phyloP scores from a whole-genome alignment of 2,113 vertebrate species.

The Cottus gobio region DNA sequence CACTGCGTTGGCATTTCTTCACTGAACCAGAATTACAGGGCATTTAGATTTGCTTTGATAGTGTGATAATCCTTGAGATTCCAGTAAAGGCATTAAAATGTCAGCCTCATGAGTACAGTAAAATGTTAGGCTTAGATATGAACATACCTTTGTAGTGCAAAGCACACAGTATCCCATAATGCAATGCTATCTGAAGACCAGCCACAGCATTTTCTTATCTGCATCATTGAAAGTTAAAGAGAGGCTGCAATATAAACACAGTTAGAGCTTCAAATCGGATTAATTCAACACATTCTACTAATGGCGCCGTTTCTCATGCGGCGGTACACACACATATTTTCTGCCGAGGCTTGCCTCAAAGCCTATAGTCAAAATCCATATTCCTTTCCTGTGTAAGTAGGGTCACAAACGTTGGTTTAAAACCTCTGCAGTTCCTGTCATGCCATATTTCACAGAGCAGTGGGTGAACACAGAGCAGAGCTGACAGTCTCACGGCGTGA shows the following conservation, averaged over 20 bases:
- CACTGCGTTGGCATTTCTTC: slow-evolving; percentile 21
- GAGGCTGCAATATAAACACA: slow-evolving; percentile 8
- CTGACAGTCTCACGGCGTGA: slow-evolving; percentile 70
- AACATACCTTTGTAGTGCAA: neutral
- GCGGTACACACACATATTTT: slow-evolving; percentile 53
- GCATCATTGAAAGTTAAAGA: neutral
- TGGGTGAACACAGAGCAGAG: slow-evolving; percentile 67
- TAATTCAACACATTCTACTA: slow-evolving; percentile 15
- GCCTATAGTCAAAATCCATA: slow-evolving; percentile 69
- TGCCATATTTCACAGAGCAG: slow-evolving; percentile 69
- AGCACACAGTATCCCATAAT: neutral
- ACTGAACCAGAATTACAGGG: slow-evolving; percentile 14
- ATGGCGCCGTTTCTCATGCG: slow-evolving; percentile 29
- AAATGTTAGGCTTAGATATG: slow-evolving; percentile 3
- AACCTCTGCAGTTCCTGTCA: slow-evolving; percentile 76
- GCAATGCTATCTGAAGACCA: neutral
- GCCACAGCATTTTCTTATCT: neutral
- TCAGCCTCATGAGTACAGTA: neutral
- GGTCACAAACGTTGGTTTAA: slow-evolving; percentile 64
- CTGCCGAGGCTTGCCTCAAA: slow-evolving; percentile 53
- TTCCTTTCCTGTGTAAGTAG: slow-evolving; percentile 70
- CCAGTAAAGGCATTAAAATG: slow-evolving; percentile 7
- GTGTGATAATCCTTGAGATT: slow-evolving; percentile 38
- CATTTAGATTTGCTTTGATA: slow-evolving; percentile 37
- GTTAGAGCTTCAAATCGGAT: slow-evolving; percentile 9